Conservation (phyloP, 92 coral and sea anemone genomes). For the Blastomussa wellsi region DNA sequence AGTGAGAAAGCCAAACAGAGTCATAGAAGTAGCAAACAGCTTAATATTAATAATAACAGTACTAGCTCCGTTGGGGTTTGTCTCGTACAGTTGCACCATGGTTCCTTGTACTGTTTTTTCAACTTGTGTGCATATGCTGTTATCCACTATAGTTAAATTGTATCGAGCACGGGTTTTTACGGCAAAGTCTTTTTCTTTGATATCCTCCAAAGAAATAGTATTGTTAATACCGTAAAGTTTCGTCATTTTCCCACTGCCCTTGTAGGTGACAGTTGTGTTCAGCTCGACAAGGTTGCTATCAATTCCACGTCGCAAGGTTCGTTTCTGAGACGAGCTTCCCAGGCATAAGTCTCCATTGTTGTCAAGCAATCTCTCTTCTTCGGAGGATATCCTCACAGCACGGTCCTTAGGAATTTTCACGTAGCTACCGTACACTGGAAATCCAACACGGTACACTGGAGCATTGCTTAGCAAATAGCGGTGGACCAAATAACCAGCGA, state of each 20-base stretch:
- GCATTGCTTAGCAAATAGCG: conserved; percentile 5
- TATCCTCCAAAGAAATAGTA: neutral
- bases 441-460: conserved; percentile 26
- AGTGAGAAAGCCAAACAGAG: too few species aligned
- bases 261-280: conserved; percentile 7
- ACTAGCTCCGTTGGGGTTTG: conserved; percentile 25
- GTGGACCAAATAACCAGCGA: neutral
- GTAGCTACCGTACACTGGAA: conserved; percentile 29
- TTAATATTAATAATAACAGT: neutral
- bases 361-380: conserved; percentile 23
- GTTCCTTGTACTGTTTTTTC: conserved; percentile 20
- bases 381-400: conserved; percentile 23
- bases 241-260: neutral
- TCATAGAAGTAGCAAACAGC: neutral
- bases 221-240: neutral
- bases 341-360: conserved; percentile 9
- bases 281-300: neutral
- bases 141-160: neutral
- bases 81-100: conserved; percentile 22
- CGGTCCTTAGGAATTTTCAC: conserved; percentile 9
- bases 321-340: neutral
- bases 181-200: conserved; percentile 17
- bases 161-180: conserved; percentile 29
- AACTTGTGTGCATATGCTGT: conserved; percentile 5
- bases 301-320: neutral